Conservation (phyloP, 2,888 invertebrate genomes). For the Pseudeuparius sepicola region DNA sequence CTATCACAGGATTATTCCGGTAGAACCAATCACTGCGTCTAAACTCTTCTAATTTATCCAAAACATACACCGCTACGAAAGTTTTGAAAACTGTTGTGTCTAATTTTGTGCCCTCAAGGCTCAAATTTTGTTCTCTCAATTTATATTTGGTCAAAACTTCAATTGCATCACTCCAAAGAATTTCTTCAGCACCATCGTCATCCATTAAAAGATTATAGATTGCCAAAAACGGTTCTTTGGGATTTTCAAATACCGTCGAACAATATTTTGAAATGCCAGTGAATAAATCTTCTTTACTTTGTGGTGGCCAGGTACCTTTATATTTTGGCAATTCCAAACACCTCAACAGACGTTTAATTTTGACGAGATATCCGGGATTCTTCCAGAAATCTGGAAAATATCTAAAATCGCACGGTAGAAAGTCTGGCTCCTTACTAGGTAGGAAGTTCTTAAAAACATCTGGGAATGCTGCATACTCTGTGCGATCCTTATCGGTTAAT, state of each 20-base stretch:
- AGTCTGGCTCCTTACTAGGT: constrained; percentile 41
- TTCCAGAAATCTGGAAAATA: constrained; percentile 56
- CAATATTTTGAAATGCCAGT: constrained; percentile 43
- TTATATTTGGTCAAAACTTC: constrained; percentile 48
- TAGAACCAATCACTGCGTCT: constrained; percentile 52
- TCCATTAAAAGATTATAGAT: constrained; percentile 37
- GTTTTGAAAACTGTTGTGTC: constrained; percentile 31
- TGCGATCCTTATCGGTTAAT: constrained; percentile 48
- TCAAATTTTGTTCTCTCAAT: constrained; percentile 39
- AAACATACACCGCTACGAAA: constrained; percentile 47
- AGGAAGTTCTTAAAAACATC: constrained; percentile 48
- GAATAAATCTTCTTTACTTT: constrained; percentile 40
- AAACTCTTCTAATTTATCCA: constrained; percentile 44
- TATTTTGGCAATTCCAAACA: constrained; percentile 48
- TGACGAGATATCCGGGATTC: constrained; percentile 41
- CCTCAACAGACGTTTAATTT: too few relatives aligned
- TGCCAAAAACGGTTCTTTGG: constrained; percentile 43
- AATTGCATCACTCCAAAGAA: constrained; percentile 46
- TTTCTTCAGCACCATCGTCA: constrained; percentile 35
- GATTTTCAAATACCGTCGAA: constrained; percentile 40
- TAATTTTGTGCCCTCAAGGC: constrained; percentile 27
- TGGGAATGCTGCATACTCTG: constrained; percentile 54
- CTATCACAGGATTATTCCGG: constrained; percentile 33
- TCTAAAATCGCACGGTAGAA: constrained; percentile 48
- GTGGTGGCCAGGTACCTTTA: constrained; percentile 39